phyloP scores from a whole-genome alignment of 2,113 vertebrate genomes.

The Daubentonia madagascariensis region DNA sequence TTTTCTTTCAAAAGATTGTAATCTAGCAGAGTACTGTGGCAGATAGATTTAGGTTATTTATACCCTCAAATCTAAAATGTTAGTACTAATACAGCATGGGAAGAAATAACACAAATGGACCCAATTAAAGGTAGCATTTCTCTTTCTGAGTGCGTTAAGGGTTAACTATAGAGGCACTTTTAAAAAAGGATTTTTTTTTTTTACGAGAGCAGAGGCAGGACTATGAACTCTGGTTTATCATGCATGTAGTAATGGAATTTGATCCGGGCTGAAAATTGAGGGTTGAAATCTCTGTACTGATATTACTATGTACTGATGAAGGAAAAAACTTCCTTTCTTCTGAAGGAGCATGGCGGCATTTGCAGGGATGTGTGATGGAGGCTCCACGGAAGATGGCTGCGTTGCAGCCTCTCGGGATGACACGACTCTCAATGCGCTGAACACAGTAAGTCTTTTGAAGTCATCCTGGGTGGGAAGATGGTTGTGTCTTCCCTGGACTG shows the following conservation, averaged over 20 bases:
- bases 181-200: too few species aligned
- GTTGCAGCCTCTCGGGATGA: constrained; percentile 97
- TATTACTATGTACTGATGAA: neutral
- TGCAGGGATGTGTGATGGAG: constrained; percentile 99
- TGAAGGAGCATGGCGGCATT: constrained; percentile 99
- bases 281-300: neutral
- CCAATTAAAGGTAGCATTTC: neutral
- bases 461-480: neutral
- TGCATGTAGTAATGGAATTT: neutral
- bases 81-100: neutral
- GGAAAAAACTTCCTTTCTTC: neutral
- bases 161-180: neutral
- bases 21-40: neutral
- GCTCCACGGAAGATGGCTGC: constrained; percentile 98
- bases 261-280: neutral
- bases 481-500: neutral
- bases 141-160: neutral
- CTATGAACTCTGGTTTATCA: rapidly evolving
- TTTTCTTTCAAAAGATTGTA: neutral
- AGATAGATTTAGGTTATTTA: neutral
- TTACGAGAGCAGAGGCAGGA: neutral
- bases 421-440: constrained; percentile 98
- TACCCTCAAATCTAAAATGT: neutral
- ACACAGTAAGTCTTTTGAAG: constrained; percentile 89
- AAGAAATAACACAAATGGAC: neutral